A percentile compares a stretch with the other conserved stretches of the same genome.
Conservation (phyloP, 2,888 invertebrate genomes). For the Scaptomyza cyrtandrae region DNA sequence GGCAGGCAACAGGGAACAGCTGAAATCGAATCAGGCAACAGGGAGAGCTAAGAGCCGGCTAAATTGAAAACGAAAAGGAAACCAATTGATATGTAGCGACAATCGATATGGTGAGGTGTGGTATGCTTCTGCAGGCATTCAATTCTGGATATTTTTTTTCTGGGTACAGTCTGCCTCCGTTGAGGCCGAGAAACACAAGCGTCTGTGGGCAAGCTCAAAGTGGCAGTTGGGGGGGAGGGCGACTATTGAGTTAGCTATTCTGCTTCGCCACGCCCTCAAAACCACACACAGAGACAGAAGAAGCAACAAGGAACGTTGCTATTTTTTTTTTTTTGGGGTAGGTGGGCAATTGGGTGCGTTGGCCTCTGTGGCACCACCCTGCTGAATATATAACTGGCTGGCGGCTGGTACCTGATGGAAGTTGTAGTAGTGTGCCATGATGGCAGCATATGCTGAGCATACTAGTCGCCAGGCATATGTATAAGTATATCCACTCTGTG, state of each 20-base stretch:
- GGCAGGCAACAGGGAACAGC: constrained; percentile 14
- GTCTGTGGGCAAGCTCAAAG: constrained; percentile 59
- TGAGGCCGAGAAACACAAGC: constrained; percentile 52
- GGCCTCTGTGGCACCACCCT: constrained; percentile 1
- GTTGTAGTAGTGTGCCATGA: not conserved
- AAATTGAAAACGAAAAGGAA: constrained; percentile 80
- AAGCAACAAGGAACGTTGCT: constrained; percentile 17
- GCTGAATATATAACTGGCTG: not conserved
- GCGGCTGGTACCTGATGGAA: constrained; percentile 53
- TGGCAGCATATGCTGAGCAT: constrained; percentile 61
- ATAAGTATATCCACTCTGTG: constrained; percentile 78
- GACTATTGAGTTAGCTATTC: constrained; percentile 33
- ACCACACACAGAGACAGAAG: constrained; percentile 33
- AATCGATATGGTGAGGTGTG: constrained; percentile 72
- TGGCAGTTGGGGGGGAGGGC: constrained; percentile 4
- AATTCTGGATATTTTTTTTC: constrained; percentile 13
- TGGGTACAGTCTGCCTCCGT: constrained; percentile 11
- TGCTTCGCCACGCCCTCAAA: constrained; percentile 66
- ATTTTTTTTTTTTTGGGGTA: constrained; percentile 9
- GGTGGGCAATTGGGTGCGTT: constrained; percentile 12
- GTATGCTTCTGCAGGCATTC: constrained; percentile 28
- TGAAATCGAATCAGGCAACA: not conserved
- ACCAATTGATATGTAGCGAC: constrained; percentile 78
- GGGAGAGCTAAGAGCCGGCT: constrained; percentile 23
- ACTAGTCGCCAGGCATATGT: constrained; percentile 50